phyloP scores from a whole-genome alignment of 2,888 invertebrate genomes.

The Tethea ocularis region DNA sequence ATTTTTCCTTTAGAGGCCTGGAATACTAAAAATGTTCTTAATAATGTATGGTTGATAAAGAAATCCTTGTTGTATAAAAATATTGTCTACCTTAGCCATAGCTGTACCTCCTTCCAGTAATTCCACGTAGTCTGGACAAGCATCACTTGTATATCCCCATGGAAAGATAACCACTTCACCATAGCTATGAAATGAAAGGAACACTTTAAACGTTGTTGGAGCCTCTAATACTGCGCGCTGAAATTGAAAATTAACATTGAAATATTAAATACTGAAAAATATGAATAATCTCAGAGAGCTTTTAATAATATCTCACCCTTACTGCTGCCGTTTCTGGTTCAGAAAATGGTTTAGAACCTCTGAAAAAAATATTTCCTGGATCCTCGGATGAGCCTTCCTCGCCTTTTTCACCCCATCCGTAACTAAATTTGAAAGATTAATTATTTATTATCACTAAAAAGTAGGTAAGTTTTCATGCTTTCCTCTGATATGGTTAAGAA shows the following conservation, averaged over 20 bases:
- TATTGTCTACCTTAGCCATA: constrained; percentile 62
- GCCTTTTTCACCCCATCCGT: constrained; percentile 93
- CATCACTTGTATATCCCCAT: constrained; percentile 71
- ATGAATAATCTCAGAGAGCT: not conserved
- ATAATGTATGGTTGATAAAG: too few relatives aligned
- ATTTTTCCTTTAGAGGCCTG: too few relatives aligned
- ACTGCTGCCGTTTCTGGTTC: constrained; percentile 92
- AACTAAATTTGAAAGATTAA: constrained; percentile 62
- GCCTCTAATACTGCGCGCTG: constrained; percentile 55
- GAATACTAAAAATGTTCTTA: too few relatives aligned
- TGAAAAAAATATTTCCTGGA: constrained; percentile 92
- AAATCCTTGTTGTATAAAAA: not conserved
- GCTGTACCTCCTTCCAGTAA: constrained; percentile 72
- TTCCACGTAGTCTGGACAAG: constrained; percentile 72
- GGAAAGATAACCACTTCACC: constrained; percentile 77
- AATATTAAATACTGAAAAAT: constrained; percentile 5
- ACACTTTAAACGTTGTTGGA: constrained; percentile 61
- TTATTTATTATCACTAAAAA: not conserved
- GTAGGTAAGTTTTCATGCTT: not conserved
- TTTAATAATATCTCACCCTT: constrained; percentile 42
- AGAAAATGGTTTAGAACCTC: constrained; percentile 91
- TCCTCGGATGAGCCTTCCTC: constrained; percentile 92
- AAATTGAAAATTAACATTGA: constrained; percentile 25
- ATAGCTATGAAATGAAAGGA: constrained; percentile 75
- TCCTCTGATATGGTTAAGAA: too few relatives aligned